Conservation (phyloP, 2,888 invertebrate species). For the Vannuccia rotundouncinata region DNA sequence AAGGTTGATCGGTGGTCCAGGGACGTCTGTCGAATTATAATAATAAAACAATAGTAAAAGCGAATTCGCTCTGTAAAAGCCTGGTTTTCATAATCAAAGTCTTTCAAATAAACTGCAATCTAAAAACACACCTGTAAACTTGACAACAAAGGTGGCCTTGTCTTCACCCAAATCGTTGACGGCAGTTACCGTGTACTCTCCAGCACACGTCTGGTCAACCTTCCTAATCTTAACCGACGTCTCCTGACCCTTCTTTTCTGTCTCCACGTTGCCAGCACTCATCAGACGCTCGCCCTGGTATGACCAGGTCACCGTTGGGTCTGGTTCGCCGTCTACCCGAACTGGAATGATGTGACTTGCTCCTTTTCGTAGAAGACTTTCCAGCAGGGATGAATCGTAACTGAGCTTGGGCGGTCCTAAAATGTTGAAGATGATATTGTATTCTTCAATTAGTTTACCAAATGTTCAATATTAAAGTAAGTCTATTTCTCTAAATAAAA, state of each 20-base stretch:
- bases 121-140: neutral
- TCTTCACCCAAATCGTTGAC: conserved; percentile 40
- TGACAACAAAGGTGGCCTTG: conserved; percentile 28
- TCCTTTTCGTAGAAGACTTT: conserved; percentile 7
- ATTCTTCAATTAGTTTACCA: no score
- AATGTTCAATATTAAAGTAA: no score
- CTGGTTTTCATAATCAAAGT: no score
- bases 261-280: neutral
- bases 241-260: neutral
- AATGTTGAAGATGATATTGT: no score
- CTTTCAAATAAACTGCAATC: no score
- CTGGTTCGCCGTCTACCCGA: conserved; percentile 32
- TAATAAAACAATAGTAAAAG: conserved; percentile 49
- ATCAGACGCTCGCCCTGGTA: conserved; percentile 31
- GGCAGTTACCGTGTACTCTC: conserved; percentile 40
- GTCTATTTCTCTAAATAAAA: no score
- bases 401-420: conserved; percentile 31
- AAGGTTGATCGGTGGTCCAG: conserved; percentile 46
- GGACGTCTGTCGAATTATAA: conserved; percentile 65
- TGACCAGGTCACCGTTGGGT: conserved; percentile 33
- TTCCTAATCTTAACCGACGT: neutral
- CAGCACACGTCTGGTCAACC: conserved; percentile 11
- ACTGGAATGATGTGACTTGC: conserved; percentile 27
- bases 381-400: conserved; percentile 1
- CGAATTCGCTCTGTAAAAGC: no score